Conservation (phyloP, 2,797 vertebrate species). For the Lemur catta region DNA sequence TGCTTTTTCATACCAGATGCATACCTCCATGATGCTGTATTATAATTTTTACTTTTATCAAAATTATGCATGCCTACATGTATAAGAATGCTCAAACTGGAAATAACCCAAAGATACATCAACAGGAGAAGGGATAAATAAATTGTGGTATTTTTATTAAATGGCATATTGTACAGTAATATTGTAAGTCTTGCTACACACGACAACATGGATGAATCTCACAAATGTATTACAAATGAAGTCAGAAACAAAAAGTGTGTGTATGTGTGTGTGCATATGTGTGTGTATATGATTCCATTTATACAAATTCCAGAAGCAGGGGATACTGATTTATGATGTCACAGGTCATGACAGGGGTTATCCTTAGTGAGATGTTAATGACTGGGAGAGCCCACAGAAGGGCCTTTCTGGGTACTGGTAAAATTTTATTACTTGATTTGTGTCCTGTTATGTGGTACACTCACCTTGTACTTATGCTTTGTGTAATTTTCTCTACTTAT, state of each 20-base stretch:
- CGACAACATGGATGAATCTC: background rate
- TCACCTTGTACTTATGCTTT: background rate
- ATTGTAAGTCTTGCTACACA: background rate
- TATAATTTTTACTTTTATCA: conserved; percentile 18
- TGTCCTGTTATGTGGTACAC: background rate
- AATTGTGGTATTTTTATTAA: background rate
- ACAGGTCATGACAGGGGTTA: background rate
- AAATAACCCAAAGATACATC: background rate
- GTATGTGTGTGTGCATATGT: no score
- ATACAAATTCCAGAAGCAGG: background rate
- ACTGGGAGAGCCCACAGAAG: background rate
- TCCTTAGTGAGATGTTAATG: background rate
- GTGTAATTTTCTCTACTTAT: background rate
- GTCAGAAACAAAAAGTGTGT: background rate
- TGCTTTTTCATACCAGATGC: background rate
- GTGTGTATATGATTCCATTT: background rate
- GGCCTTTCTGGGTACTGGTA: background rate
- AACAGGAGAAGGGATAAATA: background rate
- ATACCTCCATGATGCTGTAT: background rate
- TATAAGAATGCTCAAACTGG: background rate
- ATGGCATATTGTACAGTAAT: background rate
- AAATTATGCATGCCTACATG: background rate
- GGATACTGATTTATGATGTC: background rate
- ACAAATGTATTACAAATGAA: background rate
- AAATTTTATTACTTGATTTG: background rate